phyloP scores from a whole-genome alignment of 2,797 vertebrate genomes.

The Alcedo quadribrachys region DNA sequence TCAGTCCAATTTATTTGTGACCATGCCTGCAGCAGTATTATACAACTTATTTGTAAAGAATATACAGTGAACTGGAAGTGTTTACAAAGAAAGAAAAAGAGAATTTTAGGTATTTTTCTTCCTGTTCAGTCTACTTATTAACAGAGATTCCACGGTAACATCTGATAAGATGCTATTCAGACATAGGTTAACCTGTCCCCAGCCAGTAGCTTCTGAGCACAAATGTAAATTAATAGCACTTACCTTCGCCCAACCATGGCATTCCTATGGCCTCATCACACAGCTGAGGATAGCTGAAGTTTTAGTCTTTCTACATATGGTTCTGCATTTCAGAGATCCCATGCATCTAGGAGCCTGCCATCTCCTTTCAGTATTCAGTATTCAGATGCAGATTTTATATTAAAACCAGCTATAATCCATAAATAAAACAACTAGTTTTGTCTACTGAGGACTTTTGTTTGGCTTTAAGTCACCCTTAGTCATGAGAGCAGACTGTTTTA shows the following conservation, averaged over 20 bases:
- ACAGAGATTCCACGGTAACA: not conserved
- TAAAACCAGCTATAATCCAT: not conserved
- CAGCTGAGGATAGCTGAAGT: not conserved
- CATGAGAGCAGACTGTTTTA: not conserved
- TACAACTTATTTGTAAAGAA: not conserved
- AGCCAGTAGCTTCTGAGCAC: not conserved
- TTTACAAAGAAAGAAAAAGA: not conserved
- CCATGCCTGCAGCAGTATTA: not conserved
- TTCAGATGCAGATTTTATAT: not conserved
- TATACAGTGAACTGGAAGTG: not conserved
- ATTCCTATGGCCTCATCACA: not conserved
- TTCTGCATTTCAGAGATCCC: not conserved
- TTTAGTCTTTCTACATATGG: not conserved
- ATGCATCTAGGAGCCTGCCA: fast-evolving
- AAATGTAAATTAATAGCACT: not conserved
- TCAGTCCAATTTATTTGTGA: not conserved
- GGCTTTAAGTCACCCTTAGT: not conserved
- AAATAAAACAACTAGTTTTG: not conserved
- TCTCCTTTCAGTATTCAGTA: not conserved
- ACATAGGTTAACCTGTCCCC: not conserved
- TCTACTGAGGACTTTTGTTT: not conserved
- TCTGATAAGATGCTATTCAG: not conserved
- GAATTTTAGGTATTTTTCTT: not conserved
- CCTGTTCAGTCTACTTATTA: not conserved
- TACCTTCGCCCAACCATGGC: not conserved